Conservation (phyloP, 2,113 vertebrate genomes). For the Picathartes gymnocephalus region DNA sequence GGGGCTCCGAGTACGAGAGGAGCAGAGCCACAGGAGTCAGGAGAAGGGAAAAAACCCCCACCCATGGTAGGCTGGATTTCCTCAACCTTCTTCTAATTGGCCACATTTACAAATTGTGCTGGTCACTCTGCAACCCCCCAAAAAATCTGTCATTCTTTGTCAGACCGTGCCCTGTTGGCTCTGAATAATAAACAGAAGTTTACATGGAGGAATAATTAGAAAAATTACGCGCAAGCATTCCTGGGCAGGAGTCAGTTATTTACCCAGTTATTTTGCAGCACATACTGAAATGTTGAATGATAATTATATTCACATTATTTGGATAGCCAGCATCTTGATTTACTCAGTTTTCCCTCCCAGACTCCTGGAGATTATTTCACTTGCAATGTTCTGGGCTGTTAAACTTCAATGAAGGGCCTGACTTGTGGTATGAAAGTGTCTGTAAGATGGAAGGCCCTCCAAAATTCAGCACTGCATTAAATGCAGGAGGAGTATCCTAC, state of each 20-base stretch:
- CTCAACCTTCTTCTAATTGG: background rate
- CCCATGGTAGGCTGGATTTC: slow-evolving; percentile 76
- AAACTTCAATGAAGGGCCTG: background rate
- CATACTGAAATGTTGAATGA: background rate
- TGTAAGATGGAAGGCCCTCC: background rate
- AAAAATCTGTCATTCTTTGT: background rate
- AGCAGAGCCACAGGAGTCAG: slow-evolving; percentile 80
- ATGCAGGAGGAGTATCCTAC: background rate
- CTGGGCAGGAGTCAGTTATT: background rate
- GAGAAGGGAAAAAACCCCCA: slow-evolving; percentile 85
- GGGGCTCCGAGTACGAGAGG: slow-evolving; percentile 79
- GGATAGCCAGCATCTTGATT: background rate
- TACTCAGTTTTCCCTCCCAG: background rate
- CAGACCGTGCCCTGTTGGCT: background rate
- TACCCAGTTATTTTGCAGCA: background rate
- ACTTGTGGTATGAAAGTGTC: background rate
- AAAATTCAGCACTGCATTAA: background rate
- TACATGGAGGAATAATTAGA: background rate
- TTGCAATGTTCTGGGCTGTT: background rate
- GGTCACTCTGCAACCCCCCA: background rate
- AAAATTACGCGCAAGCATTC: background rate
- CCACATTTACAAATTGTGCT: background rate
- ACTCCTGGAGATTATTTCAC: background rate
- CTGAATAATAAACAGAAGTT: background rate
- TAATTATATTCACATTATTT: background rate